Conservation (phyloP, 2,113 vertebrate species). For the Oreochromis niloticus region DNA sequence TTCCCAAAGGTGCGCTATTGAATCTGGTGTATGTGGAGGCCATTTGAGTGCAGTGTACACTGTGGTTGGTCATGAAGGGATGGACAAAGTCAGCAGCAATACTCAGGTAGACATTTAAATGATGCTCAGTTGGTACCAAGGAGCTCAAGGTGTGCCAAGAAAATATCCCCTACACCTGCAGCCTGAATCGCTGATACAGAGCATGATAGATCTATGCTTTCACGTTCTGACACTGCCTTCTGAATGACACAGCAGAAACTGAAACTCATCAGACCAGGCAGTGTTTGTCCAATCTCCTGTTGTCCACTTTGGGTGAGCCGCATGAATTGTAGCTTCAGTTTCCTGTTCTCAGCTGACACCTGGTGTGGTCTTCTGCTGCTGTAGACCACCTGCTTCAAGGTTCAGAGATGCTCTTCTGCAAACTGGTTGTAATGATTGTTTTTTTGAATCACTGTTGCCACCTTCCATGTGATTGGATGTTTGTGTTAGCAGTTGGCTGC, state of each 20-base stretch:
- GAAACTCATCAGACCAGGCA: accelerated
- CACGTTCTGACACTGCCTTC: neutral
- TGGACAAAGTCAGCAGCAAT: neutral
- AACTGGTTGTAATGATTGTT: neutral
- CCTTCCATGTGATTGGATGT: neutral
- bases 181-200: neutral
- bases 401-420: neutral
- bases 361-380: neutral
- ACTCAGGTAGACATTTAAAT: neutral
- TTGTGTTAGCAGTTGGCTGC: neutral
- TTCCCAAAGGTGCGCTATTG: neutral
- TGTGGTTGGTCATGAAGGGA: too few relatives aligned
- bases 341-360: neutral
- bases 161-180: neutral
- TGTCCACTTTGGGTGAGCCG: accelerated
- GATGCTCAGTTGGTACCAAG: too few relatives aligned
- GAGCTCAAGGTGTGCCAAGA: neutral
- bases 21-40: neutral
- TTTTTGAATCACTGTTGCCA: neutral
- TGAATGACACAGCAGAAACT: neutral
- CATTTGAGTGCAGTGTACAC: neutral
- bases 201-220: neutral
- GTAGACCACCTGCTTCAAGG: neutral
- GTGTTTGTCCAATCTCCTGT: neutral
- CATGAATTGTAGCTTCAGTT: neutral